Evolutionary conservation across 1,140 invertebrate species (phyloP), one percentile per base, ranked within the genome.

Genomic region (Stegodyphus dumicola): DNA sequence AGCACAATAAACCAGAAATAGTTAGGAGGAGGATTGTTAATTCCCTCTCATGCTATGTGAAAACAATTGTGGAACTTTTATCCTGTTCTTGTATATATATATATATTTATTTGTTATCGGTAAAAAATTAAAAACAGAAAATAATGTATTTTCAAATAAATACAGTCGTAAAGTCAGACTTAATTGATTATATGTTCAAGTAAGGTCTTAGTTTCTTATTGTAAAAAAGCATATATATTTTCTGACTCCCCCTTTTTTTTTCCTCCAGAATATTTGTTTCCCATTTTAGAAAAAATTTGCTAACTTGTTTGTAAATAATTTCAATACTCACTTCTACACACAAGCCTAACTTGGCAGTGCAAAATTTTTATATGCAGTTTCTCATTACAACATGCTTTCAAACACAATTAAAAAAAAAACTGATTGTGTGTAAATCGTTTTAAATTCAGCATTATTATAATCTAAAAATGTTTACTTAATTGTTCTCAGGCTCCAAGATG

Each of bases 401-500:
- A 13, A 71, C 11, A 6, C 10, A 9, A 5, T 51, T 10, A 10
- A 15, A 51, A 71, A 52, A 17, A 49, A 10, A 10, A 13, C 17
- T 9, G 48, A 13, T 10, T 48, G 13, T 71, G 49, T 51, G 7
- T 74, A 15, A 74, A 74, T 56, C 9, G 51, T 74, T 17, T 74
- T 53, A 11, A 71, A 11, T 51, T 17, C 49, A 2, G 33, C 33
- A 15, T 53, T 48, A 64, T 77, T 48, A 17, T 49, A n/a, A 60
- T 65, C 56, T 52, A 9, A 51, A 51, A 81, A 33, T 76, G 51
- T 85, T 75, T 60, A 85, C 56, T 85, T 70, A 52, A 77, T 85
- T 85, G 51, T 85, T 85, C 81, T 75, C 81, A 85, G 81, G 81
- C 64, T 69, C 52, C 64, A 67, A 85, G 81, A 85, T n/a, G 81